Evolutionary conservation across 2,797 vertebrate species (phyloP).

Genomic region (Pelochelys cantorii): DNA sequence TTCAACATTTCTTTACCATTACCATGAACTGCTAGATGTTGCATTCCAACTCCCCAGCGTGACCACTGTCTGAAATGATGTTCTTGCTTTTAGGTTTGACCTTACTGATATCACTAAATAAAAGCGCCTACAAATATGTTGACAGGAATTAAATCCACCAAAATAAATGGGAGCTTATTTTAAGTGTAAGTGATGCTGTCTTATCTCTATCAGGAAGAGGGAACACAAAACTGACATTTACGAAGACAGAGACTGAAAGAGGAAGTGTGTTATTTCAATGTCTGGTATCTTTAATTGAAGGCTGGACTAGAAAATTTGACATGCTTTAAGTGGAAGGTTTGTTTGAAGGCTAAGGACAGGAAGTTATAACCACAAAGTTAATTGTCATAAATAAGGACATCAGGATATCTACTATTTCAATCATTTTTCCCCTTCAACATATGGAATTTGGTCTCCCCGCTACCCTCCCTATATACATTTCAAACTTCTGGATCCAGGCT

Average conservation of each 20-base stretch:
- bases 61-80: background rate
- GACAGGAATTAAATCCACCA: background rate
- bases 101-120: background rate
- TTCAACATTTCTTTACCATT: background rate
- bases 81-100: background rate
- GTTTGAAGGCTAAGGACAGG: background rate
- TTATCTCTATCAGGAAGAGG: background rate
- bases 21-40: background rate
- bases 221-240: background rate
- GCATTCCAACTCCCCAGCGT: background rate
- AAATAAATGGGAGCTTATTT: background rate
- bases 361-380: background rate
- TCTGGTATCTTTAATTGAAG: background rate
- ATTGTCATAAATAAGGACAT: rapidly evolving
- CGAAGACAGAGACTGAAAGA: background rate
- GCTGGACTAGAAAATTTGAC: background rate
- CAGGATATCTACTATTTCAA: background rate
- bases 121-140: rapidly evolving
- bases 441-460: too few relatives aligned
- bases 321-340: background rate
- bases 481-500: too few relatives aligned
- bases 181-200: background rate
- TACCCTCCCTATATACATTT: too few relatives aligned
- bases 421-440: too few relatives aligned
- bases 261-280: background rate